Percentiles rank a stretch among this genome's conserved stretches.
phyloP scores from a whole-genome alignment of 92 coral and sea anemone species.

The Actinostola sp. region DNA sequence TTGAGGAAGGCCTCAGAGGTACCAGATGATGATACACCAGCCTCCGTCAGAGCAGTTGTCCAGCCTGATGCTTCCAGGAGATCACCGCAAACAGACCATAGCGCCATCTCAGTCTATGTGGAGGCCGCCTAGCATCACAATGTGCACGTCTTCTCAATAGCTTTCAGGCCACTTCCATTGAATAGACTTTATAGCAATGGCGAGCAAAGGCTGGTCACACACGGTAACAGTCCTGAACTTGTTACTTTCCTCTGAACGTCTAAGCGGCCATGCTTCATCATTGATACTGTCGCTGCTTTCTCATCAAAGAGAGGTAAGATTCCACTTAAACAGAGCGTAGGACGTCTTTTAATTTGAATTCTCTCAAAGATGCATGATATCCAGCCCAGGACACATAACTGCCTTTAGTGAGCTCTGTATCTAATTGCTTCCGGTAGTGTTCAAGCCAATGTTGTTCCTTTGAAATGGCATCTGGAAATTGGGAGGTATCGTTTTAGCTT shows the following conservation, averaged over 20 bases:
- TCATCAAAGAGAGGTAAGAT: constrained; percentile 30
- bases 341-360: not conserved
- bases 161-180: constrained; percentile 42
- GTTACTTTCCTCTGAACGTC: constrained; percentile 17
- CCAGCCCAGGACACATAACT: constrained; percentile 19
- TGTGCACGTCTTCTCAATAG: constrained; percentile 29
- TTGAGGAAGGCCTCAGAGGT: constrained; percentile 32
- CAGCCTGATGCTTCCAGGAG: constrained; percentile 34
- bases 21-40: constrained; percentile 38
- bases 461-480: constrained; percentile 13
- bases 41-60: constrained; percentile 36
- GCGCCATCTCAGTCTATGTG: constrained; percentile 49
- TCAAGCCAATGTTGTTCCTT: constrained; percentile 30
- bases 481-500: constrained; percentile 4
- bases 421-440: constrained; percentile 19
- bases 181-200: constrained; percentile 31
- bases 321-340: not conserved
- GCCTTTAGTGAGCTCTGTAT: constrained; percentile 10
- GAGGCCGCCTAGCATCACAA: constrained; percentile 47
- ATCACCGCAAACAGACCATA: constrained; percentile 44
- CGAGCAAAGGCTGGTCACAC: constrained; percentile 26
- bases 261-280: constrained; percentile 44
- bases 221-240: constrained; percentile 19
- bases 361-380: constrained; percentile 12
- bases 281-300: constrained; percentile 32